Conservation (phyloP, 2,113 vertebrate genomes). For the Acanthisitta chloris region DNA sequence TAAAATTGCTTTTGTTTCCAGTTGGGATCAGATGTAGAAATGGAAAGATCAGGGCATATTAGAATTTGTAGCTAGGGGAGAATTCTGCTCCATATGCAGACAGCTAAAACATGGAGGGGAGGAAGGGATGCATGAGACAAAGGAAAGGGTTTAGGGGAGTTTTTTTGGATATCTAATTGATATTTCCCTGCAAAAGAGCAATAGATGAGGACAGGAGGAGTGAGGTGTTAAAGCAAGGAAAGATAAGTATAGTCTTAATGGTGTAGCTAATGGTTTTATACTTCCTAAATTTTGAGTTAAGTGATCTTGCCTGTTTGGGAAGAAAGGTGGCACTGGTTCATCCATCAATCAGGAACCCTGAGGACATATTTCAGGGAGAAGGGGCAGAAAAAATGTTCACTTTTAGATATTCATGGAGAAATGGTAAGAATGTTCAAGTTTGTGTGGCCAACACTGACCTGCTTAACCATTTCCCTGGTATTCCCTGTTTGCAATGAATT, state of each 20-base stretch:
- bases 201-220: not conserved
- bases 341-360: not conserved
- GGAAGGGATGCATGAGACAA: not conserved
- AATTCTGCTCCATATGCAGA: not conserved
- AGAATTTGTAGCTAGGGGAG: not conserved
- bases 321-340: not conserved
- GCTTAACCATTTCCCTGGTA: not conserved
- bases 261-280: not conserved
- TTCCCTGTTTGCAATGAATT: not conserved
- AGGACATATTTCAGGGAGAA: not conserved
- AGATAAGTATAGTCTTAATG: not conserved
- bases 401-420: constrained; percentile 7
- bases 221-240: not conserved
- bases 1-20: constrained; percentile 45
- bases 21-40: constrained; percentile 28
- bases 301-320: constrained; percentile 6
- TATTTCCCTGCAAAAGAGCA: not conserved
- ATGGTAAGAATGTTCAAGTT: not conserved
- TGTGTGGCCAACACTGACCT: not conserved
- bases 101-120: not conserved
- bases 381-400: not conserved
- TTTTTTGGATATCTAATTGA: not conserved
- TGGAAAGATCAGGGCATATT: not conserved
- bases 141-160: not conserved
- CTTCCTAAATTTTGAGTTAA: constrained; percentile 38